phyloP scores from a whole-genome alignment of 37 sponge, comb jelly and placozoan genomes.

The Trichoplax adhaerens region DNA sequence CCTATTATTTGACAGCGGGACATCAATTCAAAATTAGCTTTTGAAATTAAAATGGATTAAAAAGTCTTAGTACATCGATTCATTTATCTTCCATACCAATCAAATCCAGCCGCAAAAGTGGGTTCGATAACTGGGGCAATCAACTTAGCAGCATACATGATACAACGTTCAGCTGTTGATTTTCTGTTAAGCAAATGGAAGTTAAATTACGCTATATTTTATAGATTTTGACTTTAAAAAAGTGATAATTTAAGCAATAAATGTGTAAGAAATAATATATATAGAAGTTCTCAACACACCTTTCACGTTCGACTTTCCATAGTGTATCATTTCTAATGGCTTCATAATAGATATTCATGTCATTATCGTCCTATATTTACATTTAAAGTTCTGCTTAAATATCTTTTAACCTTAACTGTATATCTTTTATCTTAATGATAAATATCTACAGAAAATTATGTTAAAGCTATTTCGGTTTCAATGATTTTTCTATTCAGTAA shows the following conservation, averaged over 20 bases:
- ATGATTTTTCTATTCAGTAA: no score
- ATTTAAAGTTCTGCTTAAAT: no score
- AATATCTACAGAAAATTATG: no score
- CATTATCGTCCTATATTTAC: no score
- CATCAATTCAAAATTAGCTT: no score
- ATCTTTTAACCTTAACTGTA: no score
- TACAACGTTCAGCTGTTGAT: constrained; percentile 52
- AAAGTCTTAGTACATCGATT: background rate
- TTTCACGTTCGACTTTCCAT: constrained; percentile 52
- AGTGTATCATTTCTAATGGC: constrained; percentile 79
- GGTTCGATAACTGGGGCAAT: constrained; percentile 79
- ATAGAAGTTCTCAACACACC: constrained; percentile 1
- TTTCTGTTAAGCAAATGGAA: constrained; percentile 11
- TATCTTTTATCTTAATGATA: no score
- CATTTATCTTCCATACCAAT: constrained; percentile 41
- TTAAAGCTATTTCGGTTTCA: no score
- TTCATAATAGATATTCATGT: constrained; percentile 17
- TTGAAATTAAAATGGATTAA: no score
- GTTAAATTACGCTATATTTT: no score
- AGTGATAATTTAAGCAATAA: no score
- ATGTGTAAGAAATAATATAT: background rate
- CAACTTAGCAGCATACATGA: constrained; percentile 83
- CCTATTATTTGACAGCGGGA: constrained; percentile 3
- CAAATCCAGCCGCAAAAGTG: constrained; percentile 82
- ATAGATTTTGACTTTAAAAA: no score